phyloP scores from a whole-genome alignment of 2,888 invertebrate species.

The Smittia aterrima region DNA sequence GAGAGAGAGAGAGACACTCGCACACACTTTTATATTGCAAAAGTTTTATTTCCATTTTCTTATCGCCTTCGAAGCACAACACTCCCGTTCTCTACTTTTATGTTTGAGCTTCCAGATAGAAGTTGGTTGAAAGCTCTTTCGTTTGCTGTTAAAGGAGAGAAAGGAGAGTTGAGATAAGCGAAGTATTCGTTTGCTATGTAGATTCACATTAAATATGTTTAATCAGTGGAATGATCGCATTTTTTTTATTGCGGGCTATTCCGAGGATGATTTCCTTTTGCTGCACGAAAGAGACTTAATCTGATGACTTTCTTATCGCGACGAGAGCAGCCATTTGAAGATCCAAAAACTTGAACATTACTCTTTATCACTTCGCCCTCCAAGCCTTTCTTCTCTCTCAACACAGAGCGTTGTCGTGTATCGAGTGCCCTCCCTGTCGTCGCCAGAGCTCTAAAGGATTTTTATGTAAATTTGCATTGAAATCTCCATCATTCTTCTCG shows the following conservation, averaged over 20 bases:
- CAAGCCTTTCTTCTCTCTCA: neutral
- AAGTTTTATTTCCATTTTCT: slow-evolving; percentile 37
- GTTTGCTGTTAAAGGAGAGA: neutral
- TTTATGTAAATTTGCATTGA: slow-evolving; percentile 39
- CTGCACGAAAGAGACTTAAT: neutral
- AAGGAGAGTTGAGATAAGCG: neutral
- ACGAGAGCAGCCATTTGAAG: slow-evolving; percentile 31
- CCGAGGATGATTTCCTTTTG: slow-evolving; percentile 9
- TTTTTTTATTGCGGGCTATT: slow-evolving; percentile 27
- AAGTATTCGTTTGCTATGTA: slow-evolving; percentile 23
- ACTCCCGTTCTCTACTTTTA: neutral
- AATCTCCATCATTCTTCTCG: slow-evolving; percentile 37
- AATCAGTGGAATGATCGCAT: slow-evolving; percentile 33
- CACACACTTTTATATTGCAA: slow-evolving; percentile 27
- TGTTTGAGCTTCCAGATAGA: slow-evolving; percentile 9
- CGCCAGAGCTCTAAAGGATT: slow-evolving; percentile 23
- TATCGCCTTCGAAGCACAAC: slow-evolving; percentile 24
- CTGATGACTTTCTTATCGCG: slow-evolving; percentile 33
- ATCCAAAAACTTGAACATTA: slow-evolving; percentile 38
- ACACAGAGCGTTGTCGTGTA: neutral
- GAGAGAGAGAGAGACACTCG: neutral
- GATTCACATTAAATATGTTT: slow-evolving; percentile 34
- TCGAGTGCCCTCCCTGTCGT: neutral
- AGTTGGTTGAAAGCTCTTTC: neutral
- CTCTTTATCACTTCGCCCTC: slow-evolving; percentile 31